A percentile compares a stretch with the other conserved stretches of the same genome.
Evolutionary conservation across 2,888 invertebrate genomes (phyloP).

Genomic region (Criorhina ranunculi): DNA sequence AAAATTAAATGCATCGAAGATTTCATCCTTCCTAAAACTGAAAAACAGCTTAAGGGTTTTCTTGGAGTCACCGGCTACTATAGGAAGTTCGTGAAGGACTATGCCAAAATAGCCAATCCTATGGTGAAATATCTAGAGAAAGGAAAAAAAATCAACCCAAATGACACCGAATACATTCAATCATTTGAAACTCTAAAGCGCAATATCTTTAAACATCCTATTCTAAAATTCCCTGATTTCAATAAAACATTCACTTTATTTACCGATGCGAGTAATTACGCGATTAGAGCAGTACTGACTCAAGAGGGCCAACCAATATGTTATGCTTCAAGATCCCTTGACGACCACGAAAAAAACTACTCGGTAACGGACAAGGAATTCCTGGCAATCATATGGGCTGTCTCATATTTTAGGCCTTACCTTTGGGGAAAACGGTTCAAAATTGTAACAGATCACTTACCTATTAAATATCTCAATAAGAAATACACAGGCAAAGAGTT

Average conservation of each 20-base stretch:
- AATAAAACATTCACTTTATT: conserved; percentile 30
- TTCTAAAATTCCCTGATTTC: conserved; percentile 44
- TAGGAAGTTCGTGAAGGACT: conserved; percentile 5
- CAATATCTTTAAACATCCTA: conserved; percentile 20
- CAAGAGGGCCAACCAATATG: background rate
- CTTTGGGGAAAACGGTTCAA: conserved; percentile 22
- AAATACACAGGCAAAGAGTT: conserved; percentile 2
- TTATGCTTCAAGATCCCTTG: background rate
- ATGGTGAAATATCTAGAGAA: conserved; percentile 16
- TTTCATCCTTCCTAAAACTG: conserved; percentile 53
- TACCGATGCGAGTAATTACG: too few relatives aligned
- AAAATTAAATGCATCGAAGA: conserved; percentile 24
- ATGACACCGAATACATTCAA: background rate
- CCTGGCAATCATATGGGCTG: conserved; percentile 3
- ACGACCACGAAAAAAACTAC: conserved; percentile 16
- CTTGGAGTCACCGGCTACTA: background rate
- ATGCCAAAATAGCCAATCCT: background rate
- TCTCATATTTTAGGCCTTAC: conserved; percentile 13
- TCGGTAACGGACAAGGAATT: background rate
- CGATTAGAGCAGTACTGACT: too few relatives aligned
- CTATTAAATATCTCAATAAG: background rate
- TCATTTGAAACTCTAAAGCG: conserved; percentile 22
- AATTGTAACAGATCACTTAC: conserved; percentile 15
- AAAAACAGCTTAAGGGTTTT: conserved; percentile 28
- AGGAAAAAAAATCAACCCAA: background rate